These are phyloP conservation scores for Caranx melampygus DNA, from an alignment of 2,113 vertebrate genomes.

Conservation along the genomic window DNA sequence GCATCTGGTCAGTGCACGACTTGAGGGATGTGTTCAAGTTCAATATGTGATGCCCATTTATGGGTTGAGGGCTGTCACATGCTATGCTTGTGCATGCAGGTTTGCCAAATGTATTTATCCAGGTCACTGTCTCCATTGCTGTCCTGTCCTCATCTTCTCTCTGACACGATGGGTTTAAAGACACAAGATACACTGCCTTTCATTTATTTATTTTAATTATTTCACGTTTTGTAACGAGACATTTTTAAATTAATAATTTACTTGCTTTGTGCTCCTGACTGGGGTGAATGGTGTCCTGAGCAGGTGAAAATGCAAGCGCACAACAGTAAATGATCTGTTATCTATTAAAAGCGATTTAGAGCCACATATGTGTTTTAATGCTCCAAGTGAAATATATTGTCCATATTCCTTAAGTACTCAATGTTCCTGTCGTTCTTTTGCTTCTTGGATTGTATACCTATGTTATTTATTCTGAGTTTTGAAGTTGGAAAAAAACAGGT, in stretches of 20 bases:
- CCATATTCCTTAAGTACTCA: background rate
- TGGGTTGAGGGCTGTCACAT: background rate
- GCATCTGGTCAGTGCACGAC: constrained; percentile 42
- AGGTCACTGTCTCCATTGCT: constrained; percentile 20
- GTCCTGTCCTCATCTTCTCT: constrained; percentile 26
- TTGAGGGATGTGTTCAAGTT: constrained; percentile 41
- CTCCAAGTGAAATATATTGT: too few species aligned
- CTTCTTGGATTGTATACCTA: background rate
- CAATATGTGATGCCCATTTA: constrained; percentile 22
- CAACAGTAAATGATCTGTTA: too few species aligned
- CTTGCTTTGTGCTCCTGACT: too few species aligned
- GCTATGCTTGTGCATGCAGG: constrained; percentile 1
- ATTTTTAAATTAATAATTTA: too few species aligned
- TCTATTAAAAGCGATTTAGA: too few species aligned
- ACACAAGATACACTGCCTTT: background rate
- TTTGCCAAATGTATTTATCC: constrained; percentile 35
- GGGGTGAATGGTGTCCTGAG: too few species aligned
- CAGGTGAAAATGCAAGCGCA: too few species aligned
- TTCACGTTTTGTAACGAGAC: too few species aligned
- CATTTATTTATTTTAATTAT: background rate
- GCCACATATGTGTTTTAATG: too few species aligned
- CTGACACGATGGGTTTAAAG: constrained; percentile 34
- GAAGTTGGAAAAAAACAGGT: background rate
- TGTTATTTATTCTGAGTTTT: background rate
- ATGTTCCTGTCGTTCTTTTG: background rate